Percentiles rank a stretch among this genome's conserved stretches.
Evolutionary conservation across 2,113 vertebrate genomes (phyloP).

Genomic region (Lipophrys pholis): DNA sequence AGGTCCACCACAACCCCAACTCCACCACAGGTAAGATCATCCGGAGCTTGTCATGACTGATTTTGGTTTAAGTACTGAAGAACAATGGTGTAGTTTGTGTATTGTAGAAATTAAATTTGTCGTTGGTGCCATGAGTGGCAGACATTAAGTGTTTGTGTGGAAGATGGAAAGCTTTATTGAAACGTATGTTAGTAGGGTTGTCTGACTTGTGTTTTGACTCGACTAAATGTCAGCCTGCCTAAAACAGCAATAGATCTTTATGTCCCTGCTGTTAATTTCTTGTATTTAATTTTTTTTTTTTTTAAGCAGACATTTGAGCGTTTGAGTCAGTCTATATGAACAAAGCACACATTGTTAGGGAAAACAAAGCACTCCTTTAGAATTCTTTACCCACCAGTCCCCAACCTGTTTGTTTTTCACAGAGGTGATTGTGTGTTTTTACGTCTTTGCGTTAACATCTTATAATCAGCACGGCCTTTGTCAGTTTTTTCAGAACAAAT

Average conservation of each 20-base stretch:
- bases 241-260: too few species aligned
- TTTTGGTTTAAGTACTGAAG: neutral
- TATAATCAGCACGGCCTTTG: neutral
- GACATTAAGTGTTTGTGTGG: too few species aligned
- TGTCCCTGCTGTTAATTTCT: neutral
- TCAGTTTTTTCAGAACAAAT: neutral
- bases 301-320: neutral
- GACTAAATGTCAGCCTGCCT: too few species aligned
- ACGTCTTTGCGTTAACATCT: neutral
- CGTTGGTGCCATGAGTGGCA: too few species aligned
- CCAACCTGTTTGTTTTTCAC: slow-evolving; percentile 8
- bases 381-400: neutral
- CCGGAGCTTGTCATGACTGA: neutral
- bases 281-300: neutral
- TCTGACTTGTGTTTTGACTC: too few species aligned
- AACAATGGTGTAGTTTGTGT: too few species aligned
- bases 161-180: too few species aligned
- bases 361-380: slow-evolving; percentile 1
- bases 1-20: slow-evolving; percentile 93
- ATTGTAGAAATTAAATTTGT: too few species aligned
- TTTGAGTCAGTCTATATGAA: neutral
- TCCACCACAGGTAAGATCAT: slow-evolving; percentile 90
- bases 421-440: slow-evolving; percentile 1
- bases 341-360: neutral
- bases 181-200: too few species aligned